Evolutionary conservation across 2,888 invertebrate species (phyloP).

Genomic region (Liopterus haemorrhoidalis): DNA sequence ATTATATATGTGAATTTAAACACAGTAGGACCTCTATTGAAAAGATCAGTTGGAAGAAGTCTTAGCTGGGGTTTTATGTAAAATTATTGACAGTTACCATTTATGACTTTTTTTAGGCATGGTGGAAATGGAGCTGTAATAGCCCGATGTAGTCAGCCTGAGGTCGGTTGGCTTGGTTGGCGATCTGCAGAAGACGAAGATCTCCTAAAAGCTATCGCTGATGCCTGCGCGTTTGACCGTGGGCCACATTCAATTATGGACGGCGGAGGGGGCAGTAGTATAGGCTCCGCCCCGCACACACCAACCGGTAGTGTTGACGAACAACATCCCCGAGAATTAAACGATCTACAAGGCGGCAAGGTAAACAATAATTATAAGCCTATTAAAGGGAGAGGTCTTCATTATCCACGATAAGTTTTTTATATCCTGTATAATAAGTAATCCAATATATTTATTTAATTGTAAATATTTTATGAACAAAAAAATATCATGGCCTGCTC

Average conservation of each 20-base stretch:
- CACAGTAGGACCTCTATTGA: too few relatives aligned
- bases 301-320: constrained; percentile 14
- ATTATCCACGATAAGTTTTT: too few relatives aligned
- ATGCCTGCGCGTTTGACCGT: constrained; percentile 71
- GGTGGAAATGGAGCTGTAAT: constrained; percentile 85
- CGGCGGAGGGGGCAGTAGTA: constrained; percentile 33
- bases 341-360: constrained; percentile 5
- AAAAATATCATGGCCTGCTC: too few relatives aligned
- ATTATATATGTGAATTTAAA: too few relatives aligned
- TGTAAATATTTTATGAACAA: too few relatives aligned
- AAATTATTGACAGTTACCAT: too few relatives aligned
- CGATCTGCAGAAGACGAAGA: constrained; percentile 85
- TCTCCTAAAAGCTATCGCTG: constrained; percentile 73
- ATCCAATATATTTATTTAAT: too few relatives aligned
- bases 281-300: constrained; percentile 31
- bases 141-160: constrained; percentile 91
- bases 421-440: too few relatives aligned
- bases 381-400: too few relatives aligned
- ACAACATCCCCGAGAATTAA: constrained; percentile 2
- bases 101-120: constrained; percentile 53
- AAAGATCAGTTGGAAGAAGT: too few relatives aligned
- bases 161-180: constrained; percentile 94
- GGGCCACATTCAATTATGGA: constrained; percentile 47
- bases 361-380: too few relatives aligned
- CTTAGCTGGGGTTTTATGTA: too few relatives aligned